These are phyloP conservation scores for Cacatua alba DNA, from an alignment of 2,113 vertebrate genomes.

Conservation along the genomic window DNA sequence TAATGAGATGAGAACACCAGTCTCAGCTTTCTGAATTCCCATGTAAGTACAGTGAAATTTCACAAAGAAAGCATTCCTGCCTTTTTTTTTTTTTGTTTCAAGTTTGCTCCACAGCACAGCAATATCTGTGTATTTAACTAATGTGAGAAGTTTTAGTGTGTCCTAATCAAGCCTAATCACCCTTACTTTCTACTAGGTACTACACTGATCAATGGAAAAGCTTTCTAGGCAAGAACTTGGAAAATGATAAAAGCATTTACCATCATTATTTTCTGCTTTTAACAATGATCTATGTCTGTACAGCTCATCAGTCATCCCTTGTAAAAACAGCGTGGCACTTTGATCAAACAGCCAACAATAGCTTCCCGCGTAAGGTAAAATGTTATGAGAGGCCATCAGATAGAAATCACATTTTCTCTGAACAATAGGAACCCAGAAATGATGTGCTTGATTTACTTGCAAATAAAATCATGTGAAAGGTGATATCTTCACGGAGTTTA, in stretches of 20 bases:
- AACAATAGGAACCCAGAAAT: constrained; percentile 70
- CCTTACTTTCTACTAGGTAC: constrained; percentile 49
- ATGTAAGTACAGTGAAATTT: constrained; percentile 8
- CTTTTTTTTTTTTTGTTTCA: not conserved
- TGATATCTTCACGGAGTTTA: constrained; percentile 61
- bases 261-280: constrained; percentile 63
- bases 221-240: constrained; percentile 71
- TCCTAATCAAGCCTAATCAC: constrained; percentile 66
- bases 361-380: constrained; percentile 64
- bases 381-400: constrained; percentile 69
- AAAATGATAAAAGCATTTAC: constrained; percentile 74
- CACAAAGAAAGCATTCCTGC: not conserved
- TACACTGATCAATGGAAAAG: constrained; percentile 68
- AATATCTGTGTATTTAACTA: constrained; percentile 59
- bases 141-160: constrained; percentile 60
- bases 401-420: constrained; percentile 70
- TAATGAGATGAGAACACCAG: constrained; percentile 12
- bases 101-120: not conserved
- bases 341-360: constrained; percentile 73
- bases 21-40: constrained; percentile 22
- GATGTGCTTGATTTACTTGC: constrained; percentile 76
- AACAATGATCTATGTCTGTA: constrained; percentile 71
- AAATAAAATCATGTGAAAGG: constrained; percentile 72
- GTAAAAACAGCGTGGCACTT: constrained; percentile 70
- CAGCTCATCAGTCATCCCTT: constrained; percentile 75